Base-by-base conservation (phyloP, 2,888 invertebrate species). In the Cabera pusaria region DNA sequence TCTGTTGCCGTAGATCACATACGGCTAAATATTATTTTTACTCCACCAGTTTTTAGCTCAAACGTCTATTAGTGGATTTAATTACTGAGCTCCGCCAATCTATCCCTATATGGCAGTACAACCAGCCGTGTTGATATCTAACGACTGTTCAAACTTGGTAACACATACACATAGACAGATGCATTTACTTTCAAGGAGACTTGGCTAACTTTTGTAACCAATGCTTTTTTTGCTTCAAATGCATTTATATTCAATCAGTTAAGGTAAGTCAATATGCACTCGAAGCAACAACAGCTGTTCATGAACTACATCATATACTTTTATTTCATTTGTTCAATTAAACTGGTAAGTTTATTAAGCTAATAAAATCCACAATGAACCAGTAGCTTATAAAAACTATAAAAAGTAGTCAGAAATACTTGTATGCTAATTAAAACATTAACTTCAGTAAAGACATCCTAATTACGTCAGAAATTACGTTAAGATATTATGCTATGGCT, bases 141-240 rank as follows among this genome's bases (percentile, higher is more conserved):
- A 28, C 33, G 47, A 36, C 48, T 47, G 28, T 26, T 35, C 56
- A 49, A 46, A 60, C 50, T 52, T 51, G 49, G 37, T 43, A 3
- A 3, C 54, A 50, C 56, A 51, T 45, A 43, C 19, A 26, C 26
- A 19, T 34, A 37, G 37, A 51, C 35, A 42, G 45, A 44, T 41
- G 48, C 45, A 48, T 52, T 44, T 36, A 40, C 40, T 44, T 48
- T 44, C 45, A 49, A 43, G 40, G 49, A 42, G 33, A 49, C 6
- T 35, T 19, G 14, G 26, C 16, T n/a, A n/a, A n/a, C n/a, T n/a
- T n/a, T n/a, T n/a, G n/a, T n/a, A n/a, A n/a, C n/a, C n/a, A n/a
- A n/a, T n/a, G n/a, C n/a, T n/a, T n/a, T n/a, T n/a, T n/a, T n/a
- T n/a, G n/a, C n/a, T n/a, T n/a, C n/a, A n/a, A n/a, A n/a, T n/a